A percentile compares a stretch with the other conserved stretches of the same genome.
Conservation (phyloP, 2,113 vertebrate species). For the Podilymbus podiceps region DNA sequence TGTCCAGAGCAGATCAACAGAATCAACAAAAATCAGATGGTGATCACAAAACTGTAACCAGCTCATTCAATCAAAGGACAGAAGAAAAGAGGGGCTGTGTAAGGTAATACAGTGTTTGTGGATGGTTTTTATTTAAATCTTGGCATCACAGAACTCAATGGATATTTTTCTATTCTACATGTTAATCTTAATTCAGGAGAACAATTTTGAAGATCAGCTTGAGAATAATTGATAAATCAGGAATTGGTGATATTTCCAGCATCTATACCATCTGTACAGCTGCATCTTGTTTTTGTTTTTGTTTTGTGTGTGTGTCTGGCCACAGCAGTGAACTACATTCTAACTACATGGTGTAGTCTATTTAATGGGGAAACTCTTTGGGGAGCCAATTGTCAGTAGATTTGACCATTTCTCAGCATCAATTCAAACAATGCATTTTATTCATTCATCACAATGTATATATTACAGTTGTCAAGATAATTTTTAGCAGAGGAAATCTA, state of each 20-base stretch:
- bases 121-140: neutral
- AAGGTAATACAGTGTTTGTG: slow-evolving; percentile 55
- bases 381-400: neutral
- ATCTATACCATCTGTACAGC: no score
- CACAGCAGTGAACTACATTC: neutral
- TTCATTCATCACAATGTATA: neutral
- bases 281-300: neutral
- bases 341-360: neutral
- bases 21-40: slow-evolving; percentile 4
- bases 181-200: neutral
- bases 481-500: neutral
- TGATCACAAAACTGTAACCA: neutral
- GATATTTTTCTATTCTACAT: neutral
- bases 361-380: neutral
- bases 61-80: neutral
- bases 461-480: neutral
- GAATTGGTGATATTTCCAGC: neutral
- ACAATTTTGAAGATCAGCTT: neutral
- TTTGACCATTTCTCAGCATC: neutral
- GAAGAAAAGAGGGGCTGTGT: slow-evolving; percentile 12
- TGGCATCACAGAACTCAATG: neutral
- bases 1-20: neutral
- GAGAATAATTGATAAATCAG: neutral
- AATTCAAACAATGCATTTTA: neutral
- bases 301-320: neutral